phyloP scores from a whole-genome alignment of 2,797 vertebrate genomes.

The Lates japonicus region DNA sequence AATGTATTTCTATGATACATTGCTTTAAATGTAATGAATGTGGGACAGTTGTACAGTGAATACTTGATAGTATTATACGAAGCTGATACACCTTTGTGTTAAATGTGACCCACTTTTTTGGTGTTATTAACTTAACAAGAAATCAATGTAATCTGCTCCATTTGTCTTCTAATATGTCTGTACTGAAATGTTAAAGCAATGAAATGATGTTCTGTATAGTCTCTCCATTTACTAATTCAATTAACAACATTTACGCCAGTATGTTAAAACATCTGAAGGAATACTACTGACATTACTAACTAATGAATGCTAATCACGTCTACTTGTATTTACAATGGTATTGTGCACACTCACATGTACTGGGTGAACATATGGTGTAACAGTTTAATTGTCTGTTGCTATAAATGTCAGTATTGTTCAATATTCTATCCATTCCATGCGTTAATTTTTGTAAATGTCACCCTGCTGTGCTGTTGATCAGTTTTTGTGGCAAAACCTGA shows the following conservation, averaged over 20 bases:
- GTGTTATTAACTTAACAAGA: conserved; percentile 28
- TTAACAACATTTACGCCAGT: conserved; percentile 29
- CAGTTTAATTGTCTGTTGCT: conserved; percentile 14
- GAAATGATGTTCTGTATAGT: conserved; percentile 35
- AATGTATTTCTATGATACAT: conserved; percentile 66
- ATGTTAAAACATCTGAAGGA: conserved; percentile 20
- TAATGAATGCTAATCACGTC: conserved; percentile 32
- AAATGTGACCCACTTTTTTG: conserved; percentile 36
- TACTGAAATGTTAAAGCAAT: conserved; percentile 28
- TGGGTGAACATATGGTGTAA: conserved; percentile 13
- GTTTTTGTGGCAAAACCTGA: conserved; percentile 22
- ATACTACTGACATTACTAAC: conserved; percentile 37
- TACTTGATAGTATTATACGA: conserved; percentile 53
- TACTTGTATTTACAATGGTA: conserved; percentile 6
- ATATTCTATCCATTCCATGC: conserved; percentile 46
- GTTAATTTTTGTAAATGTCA: conserved; percentile 33
- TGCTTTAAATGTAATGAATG: conserved; percentile 78
- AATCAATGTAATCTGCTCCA: conserved; percentile 33
- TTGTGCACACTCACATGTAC: conserved; percentile 35
- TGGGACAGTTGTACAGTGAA: conserved; percentile 47
- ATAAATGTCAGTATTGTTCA: conserved; percentile 39
- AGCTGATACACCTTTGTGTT: conserved; percentile 37
- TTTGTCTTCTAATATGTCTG: conserved; percentile 39
- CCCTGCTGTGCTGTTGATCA: conserved; percentile 22
- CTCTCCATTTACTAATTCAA: conserved; percentile 29